Evolutionary conservation across 2,888 invertebrate species (phyloP), one percentile per base, ranked within the genome.

Genomic region (Mesorhabditis sp.): DNA sequence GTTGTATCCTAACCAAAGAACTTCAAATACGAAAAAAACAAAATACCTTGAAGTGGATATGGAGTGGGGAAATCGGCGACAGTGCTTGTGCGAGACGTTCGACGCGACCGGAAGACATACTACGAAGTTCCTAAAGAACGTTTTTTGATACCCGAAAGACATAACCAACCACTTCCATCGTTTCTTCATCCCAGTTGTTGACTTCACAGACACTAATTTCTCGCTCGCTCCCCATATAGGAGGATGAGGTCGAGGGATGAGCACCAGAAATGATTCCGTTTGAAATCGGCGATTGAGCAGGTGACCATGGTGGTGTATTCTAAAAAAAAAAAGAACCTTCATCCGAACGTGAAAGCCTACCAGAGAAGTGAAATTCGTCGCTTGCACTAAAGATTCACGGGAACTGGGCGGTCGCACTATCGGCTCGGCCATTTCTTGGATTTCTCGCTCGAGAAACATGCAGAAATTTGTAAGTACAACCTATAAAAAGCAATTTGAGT

Each of bases 21-120:
- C 28, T 28, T 28, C 28, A 28, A 28, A 28, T 28, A 28, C 28
- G 28, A 28, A 28, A 28, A 28, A 28, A 28, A 2, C 28, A 28
- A 28, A 28, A 28, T 28, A 50, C 58, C n/a, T 50, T 50, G 58
- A 50, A 13, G 7, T 13, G 10, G n/a, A 50, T 10, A 50, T 50
- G 58, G n/a, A 50, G 58, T 50, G 58, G 58, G n/a, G 7, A 13
- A n/a, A 50, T 50, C 58, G 58, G 10, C 58, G 58, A 50, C 7
- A 50, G 58, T n/a, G n/a, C 58, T 50, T 50, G 58, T n/a, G 58
- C 58, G 7, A 50, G 58, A 50, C 58, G 58, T n/a, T 50, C 58
- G 58, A 50, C n/a, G 7, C 58, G 58, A 50, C 58, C 58, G 10
- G 58, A 50, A 10, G 58, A 50, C 7, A 50, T 10, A n/a, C n/a